These are phyloP conservation scores for Varecia variegata DNA, from an alignment of 2,797 vertebrate genomes.

Conservation along the genomic window DNA sequence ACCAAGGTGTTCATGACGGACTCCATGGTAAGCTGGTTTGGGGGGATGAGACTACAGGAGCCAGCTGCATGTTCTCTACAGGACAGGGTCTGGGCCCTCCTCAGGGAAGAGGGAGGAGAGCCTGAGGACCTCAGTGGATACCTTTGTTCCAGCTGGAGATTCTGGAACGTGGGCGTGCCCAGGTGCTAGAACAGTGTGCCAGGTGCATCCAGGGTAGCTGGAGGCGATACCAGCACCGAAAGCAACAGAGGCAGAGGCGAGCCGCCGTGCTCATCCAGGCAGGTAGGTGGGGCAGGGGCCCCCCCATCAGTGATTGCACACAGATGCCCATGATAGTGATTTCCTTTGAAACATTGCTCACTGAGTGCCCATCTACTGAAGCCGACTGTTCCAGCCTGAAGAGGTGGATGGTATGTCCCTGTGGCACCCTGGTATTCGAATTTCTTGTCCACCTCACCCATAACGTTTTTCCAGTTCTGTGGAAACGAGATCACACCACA, in stretches of 20 bases:
- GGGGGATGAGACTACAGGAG: background rate
- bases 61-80: background rate
- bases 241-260: conserved; percentile 75
- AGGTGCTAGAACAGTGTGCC: conserved; percentile 86
- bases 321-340: fast-evolving
- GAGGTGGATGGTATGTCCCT: fast-evolving
- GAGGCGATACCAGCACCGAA: conserved; percentile 85
- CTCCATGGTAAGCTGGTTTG: conserved; percentile 85
- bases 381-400: background rate
- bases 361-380: background rate
- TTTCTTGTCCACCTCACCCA: background rate
- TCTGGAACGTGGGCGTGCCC: conserved; percentile 88
- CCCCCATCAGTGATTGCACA: fast-evolving
- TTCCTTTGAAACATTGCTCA: background rate
- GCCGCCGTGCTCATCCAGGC: conserved; percentile 93
- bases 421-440: background rate
- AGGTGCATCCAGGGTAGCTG: conserved; percentile 93
- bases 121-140: background rate
- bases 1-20: conserved; percentile 96
- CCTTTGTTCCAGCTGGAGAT: conserved; percentile 88
- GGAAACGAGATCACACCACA: background rate
- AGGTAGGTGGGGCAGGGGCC: conserved; percentile 85
- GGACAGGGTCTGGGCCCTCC: background rate
- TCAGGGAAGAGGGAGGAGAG: background rate
- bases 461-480: background rate